These are phyloP conservation scores for Saccopteryx bilineata DNA, from an alignment of 2,113 vertebrate species.

Conservation along the genomic window DNA sequence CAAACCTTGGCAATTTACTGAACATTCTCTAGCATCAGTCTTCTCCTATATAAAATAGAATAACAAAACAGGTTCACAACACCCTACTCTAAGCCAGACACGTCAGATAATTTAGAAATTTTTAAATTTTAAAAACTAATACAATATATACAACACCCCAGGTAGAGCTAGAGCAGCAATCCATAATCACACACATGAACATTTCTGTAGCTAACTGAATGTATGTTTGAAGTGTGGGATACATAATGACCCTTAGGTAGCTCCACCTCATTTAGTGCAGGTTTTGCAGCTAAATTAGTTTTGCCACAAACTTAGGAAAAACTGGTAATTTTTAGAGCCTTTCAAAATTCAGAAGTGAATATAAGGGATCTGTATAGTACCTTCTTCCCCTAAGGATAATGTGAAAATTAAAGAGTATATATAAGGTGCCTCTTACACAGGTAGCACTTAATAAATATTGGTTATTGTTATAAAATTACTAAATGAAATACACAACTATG, in stretches of 20 bases:
- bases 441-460: not conserved
- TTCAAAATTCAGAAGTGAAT: slow-evolving; percentile 27
- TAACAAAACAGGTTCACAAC: not conserved
- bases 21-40: not conserved
- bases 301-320: slow-evolving; percentile 38
- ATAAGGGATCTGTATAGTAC: not conserved
- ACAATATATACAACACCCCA: not conserved
- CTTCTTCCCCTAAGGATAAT: not conserved
- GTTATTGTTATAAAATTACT: not conserved
- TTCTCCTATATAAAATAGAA: slow-evolving; percentile 33
- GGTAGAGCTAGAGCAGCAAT: not conserved
- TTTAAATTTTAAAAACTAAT: not conserved
- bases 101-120: not conserved
- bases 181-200: not conserved
- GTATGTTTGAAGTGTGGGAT: not conserved
- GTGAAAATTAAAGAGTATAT: not conserved
- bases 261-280: not conserved
- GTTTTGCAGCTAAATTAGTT: slow-evolving; percentile 6
- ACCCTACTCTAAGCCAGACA: not conserved
- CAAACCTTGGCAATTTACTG: slow-evolving; percentile 5
- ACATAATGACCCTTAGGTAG: not conserved
- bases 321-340: not conserved
- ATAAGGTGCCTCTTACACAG: not conserved
- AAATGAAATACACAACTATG: not conserved
- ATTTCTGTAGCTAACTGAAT: not conserved